Percentiles rank a stretch among this genome's conserved stretches.
These are phyloP conservation scores for Eupristina koningsbergeri DNA, from an alignment of 1,140 invertebrate species.

Conservation along the genomic window DNA sequence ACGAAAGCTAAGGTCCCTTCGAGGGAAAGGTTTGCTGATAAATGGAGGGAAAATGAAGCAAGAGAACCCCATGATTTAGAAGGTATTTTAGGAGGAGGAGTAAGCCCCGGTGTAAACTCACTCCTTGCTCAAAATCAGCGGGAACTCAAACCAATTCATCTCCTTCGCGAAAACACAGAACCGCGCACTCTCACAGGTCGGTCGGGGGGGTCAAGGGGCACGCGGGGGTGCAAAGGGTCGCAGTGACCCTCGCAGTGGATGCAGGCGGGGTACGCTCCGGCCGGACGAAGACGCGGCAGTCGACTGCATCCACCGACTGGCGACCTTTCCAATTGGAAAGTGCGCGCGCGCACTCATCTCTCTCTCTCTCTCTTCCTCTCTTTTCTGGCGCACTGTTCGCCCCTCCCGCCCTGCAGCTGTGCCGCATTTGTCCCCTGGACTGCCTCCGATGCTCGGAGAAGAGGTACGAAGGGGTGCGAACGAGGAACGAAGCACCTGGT, in stretches of 20 bases:
- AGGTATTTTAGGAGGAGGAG: too few species aligned
- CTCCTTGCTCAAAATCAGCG: too few species aligned
- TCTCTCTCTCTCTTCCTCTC: neutral
- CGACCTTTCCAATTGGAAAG: neutral
- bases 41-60: too few species aligned
- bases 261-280: conserved; percentile 55
- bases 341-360: conserved; percentile 47
- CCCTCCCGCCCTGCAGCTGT: too few species aligned
- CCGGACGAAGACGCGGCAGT: conserved; percentile 65
- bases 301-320: conserved; percentile 64
- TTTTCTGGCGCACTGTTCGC: too few species aligned
- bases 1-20: too few species aligned
- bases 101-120: too few species aligned
- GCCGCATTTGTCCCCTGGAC: neutral
- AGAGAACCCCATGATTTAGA: too few species aligned
- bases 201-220: neutral
- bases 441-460: neutral
- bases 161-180: neutral
- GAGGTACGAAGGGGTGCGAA: too few species aligned
- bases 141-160: neutral
- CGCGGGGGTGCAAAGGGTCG: neutral
- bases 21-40: too few species aligned
- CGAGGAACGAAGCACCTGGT: too few species aligned
- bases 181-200: neutral
- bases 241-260: neutral